Base-by-base conservation (phyloP, 1,140 invertebrate species). In the Drosophila arizonae region DNA sequence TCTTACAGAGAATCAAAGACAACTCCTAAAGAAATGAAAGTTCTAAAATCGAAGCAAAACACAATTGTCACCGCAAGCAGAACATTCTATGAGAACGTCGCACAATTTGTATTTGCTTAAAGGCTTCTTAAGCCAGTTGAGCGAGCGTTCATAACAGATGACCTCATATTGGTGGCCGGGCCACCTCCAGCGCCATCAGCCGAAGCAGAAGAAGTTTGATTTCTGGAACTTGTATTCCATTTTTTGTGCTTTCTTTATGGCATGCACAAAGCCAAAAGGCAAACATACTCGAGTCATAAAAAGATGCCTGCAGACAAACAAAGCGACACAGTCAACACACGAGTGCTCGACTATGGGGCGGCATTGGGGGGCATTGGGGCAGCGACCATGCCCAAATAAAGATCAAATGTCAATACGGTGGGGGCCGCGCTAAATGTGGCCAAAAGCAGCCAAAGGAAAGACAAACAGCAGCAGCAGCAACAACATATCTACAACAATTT, bases 281-380 rank as follows among this genome's bases (percentile, higher is more conserved):
- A 88, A 88, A 88, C 84, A 88, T 80, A 88, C 84, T 88, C 79
- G 85, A 88, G 74, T 76, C 84, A 88, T 88, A 88, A 88, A 88
- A 88, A 88, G 85, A 88, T 88, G 84, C 84, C 84, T 75, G 84
- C 77, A 88, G 84, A 88, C 84, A 88, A 84, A 88, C 84, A 88
- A 80, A 88, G 77, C 84, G 79, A 84, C 79, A 88, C 79, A 88
- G 73, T 76, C 61, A 72, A 61, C 69, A 73, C 41, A 60, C 43
- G 52, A 33, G 17, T 36, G 41, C 17, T 26, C 10, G 36, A 6
- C 33, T 8, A 10, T 33, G 33, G 9, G 33, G 33, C 33, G 4
- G 28, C 1, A 30, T 30, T 1, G 28, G 8, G 33, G 33, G 33
- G 33, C 33, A 33, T 24, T n/a, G 66, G 72, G 63, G 48, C 21